These are phyloP conservation scores for Saturnia pavonia DNA, from an alignment of 2,888 invertebrate genomes.

Conservation along the genomic window DNA sequence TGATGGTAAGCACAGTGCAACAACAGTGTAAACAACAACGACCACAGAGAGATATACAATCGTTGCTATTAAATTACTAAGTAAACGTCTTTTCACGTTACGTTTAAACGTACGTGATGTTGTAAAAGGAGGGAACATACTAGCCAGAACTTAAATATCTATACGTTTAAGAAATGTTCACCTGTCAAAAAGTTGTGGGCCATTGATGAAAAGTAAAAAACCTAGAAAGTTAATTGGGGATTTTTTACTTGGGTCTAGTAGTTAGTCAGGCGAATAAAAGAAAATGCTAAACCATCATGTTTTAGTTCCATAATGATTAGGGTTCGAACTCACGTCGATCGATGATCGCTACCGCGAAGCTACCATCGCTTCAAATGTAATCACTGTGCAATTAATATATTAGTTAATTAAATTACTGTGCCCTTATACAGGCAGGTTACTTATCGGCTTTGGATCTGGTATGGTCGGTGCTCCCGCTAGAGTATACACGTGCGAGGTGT, in stretches of 20 bases:
- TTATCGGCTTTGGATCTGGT: constrained; percentile 87
- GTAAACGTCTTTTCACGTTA: too few species aligned
- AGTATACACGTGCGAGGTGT: constrained; percentile 87
- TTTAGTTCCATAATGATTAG: neutral
- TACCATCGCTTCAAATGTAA: neutral
- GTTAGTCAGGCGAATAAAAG: neutral
- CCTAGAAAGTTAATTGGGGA: too few species aligned
- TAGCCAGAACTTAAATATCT: neutral
- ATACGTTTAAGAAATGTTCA: neutral
- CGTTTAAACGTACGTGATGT: too few species aligned
- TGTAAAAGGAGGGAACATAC: too few species aligned
- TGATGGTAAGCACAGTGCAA: too few species aligned
- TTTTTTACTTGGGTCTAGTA: neutral
- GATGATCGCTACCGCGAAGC: neutral
- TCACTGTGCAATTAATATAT: neutral
- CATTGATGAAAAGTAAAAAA: too few species aligned
- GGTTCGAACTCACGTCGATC: too few species aligned
- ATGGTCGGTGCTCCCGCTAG: constrained; percentile 87
- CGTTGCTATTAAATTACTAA: too few species aligned
- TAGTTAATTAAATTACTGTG: neutral
- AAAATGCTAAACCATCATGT: neutral
- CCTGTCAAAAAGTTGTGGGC: neutral
- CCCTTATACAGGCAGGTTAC: constrained; percentile 71
- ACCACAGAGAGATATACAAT: too few species aligned
- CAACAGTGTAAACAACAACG: too few species aligned